Base-by-base conservation (phyloP, 2,113 vertebrate species). In the Polypterus bichir region DNA sequence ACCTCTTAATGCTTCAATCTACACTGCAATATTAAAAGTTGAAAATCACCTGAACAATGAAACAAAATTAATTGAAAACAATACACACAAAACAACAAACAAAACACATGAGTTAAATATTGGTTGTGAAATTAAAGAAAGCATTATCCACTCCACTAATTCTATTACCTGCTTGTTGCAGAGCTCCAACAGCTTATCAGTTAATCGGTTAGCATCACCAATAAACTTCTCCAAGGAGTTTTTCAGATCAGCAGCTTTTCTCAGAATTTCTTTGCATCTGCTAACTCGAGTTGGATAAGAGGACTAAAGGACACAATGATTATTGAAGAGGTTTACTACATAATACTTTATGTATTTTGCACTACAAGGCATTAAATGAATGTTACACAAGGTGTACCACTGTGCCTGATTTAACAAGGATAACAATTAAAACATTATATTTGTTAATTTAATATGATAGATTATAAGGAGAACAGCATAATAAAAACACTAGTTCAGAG, bases 181-280 rank as follows among this genome's bases (percentile, higher is more conserved):
- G 6, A 99, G 87, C 74, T 98, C 93, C 68, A 98, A 75, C 54
- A 99, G 88, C 73, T 94, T 96, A 81, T 98, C 94, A 0, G 92
- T 95, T 60, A 99, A 83, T 61, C 86, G 86, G 69, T 87, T 93
- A 62, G 93, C 89, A 67, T 99, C 96, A 65, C 88, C 88, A 27
- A 99, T 86, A 73, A 99, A 98, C 71, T 98, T 97, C 61, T 85
- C 90, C 72, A 99, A 83, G 6, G 91, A 84, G 4, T 74, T 78
- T 72, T 98, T 91, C 77, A 96, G 88, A 64, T 83, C 82, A 73
- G 88, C 83, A 6, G 91, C 96, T 78, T 89, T 96, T 68, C 89
- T 90, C 10, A 97, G 77, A 63, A 98, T 97, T 80, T 97, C 93
- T 76, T 92, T 97, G 74, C 96, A 99, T 77, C 96, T 88, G 8